phyloP scores from a whole-genome alignment of 2,113 vertebrate genomes.

The Fukomys damarensis region DNA sequence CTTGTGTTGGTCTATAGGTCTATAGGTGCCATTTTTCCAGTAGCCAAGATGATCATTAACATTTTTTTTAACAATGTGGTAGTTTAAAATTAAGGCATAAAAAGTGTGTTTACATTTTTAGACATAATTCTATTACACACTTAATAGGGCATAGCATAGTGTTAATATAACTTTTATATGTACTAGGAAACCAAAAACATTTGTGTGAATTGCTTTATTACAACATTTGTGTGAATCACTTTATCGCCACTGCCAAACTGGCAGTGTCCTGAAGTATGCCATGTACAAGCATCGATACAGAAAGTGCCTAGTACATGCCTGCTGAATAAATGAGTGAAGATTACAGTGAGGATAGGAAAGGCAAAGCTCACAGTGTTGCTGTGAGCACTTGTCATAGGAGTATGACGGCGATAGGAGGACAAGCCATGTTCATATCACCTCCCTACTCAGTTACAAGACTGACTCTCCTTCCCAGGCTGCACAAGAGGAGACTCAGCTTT shows the following conservation, averaged over 20 bases:
- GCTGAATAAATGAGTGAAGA: background rate
- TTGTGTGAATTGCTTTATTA: background rate
- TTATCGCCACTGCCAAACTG: background rate
- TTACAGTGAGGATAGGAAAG: background rate
- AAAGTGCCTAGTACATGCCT: rapidly evolving
- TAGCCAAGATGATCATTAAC: background rate
- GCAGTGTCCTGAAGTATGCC: background rate
- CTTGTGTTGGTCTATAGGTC: background rate
- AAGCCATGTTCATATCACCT: background rate
- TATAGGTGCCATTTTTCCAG: background rate
- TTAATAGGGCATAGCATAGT: background rate
- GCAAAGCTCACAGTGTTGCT: background rate
- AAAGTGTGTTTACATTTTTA: background rate
- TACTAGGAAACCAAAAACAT: background rate
- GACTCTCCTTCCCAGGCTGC: background rate
- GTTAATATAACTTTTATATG: background rate
- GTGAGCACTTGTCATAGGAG: background rate
- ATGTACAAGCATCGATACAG: background rate
- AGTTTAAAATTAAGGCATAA: background rate
- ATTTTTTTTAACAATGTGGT: background rate
- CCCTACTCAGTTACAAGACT: background rate
- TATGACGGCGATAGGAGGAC: no score
- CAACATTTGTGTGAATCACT: background rate
- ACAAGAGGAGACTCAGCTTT: background rate
- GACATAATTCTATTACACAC: background rate